Conservation (phyloP, 37 sponge, comb jelly and placozoan genomes). For the Chondrosia reniformis region DNA sequence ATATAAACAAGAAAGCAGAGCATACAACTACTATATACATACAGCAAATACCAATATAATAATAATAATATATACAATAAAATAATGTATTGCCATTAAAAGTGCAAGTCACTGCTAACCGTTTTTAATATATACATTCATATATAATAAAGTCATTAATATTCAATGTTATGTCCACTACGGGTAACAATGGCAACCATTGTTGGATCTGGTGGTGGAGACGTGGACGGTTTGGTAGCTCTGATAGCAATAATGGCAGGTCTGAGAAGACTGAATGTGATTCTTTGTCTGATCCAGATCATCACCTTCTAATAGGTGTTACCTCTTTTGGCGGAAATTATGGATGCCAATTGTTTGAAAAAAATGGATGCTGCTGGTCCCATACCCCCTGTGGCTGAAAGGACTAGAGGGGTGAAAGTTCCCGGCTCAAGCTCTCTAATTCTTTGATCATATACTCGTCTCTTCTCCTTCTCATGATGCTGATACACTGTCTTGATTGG, state of each 20-base stretch:
- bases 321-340: neutral
- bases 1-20: neutral
- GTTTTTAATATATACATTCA: neutral
- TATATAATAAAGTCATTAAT: neutral
- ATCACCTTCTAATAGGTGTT: neutral
- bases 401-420: neutral
- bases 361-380: conserved; percentile 8
- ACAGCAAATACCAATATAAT: neutral
- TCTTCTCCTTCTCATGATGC: neutral
- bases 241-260: conserved; percentile 2
- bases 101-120: too few relatives aligned
- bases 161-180: neutral
- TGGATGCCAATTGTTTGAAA: conserved; percentile 2
- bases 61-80: too few relatives aligned
- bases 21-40: neutral
- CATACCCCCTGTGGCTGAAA: conserved; percentile 15
- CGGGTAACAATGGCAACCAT: conserved; percentile 7
- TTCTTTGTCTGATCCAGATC: neutral
- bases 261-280: neutral
- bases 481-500: neutral
- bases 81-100: too few relatives aligned
- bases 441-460: neutral
- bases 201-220: conserved; percentile 19
- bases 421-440: neutral
- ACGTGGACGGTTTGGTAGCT: neutral